Evolutionary conservation across 2,113 vertebrate genomes (phyloP), one percentile per base, ranked within the genome.

Genomic region (Canis aureus): DNA sequence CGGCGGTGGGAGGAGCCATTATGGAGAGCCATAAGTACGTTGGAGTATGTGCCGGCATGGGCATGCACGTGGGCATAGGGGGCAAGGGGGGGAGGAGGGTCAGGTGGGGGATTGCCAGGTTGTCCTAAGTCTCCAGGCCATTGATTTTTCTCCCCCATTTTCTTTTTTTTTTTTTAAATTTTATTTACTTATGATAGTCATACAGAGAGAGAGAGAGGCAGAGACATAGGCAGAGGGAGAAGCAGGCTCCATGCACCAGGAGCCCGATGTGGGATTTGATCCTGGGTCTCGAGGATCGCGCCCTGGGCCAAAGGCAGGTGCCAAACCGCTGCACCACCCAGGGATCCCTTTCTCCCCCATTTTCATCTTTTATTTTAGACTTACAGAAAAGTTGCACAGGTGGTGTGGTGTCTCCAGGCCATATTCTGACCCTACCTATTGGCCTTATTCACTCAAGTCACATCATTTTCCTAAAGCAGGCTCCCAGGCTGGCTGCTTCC

Each of bases 1-100:
- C 4, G 17, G 51, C 1, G 0, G 9, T 23, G 32, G n/a, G 27
- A 85, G 38, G 23, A 17, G 43, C 15, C 2, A 0, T 9, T 6
- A 25, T 7, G 10, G 29, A 62, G 59, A 84, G 19, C 57, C 11
- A 3, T 5, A 32, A 35, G 4, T 4, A 9, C 1, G 2, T 19
- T 25, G 27, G 25, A 79, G 16, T 29, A 35, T 22, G n/a, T 17
- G 23, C 29, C 16, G 38, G 55, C 59, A 12, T 8, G 38, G 51
- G 55, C 59, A 12, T 8, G 38, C 17, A 7, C 1, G 12, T 76
- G 6, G 29, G 49, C 13, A 1, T 0, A 15, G 20, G 69, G 49
- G 55, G 55, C 1, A 11, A 3, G 19, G 79, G 10, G 69, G 29
- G 53, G 29, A 55, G 35, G 27, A 64, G 25, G n/a, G 20, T 22